Evolutionary conservation across 2,797 vertebrate species (phyloP).

Genomic region (Nannoperca obscura): DNA sequence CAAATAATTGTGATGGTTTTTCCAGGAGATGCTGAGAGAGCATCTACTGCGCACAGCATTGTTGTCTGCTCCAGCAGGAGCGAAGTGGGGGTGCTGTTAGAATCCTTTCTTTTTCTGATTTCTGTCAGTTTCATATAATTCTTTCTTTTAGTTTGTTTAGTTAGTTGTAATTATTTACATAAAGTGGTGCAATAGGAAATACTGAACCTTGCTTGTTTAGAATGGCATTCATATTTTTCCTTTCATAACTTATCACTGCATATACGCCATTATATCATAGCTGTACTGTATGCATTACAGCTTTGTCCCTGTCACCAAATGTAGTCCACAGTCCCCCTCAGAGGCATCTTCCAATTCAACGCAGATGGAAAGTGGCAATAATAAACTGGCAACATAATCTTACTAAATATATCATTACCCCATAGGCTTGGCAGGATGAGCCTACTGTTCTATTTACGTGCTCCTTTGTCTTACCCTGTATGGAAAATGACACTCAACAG

Average conservation of each 20-base stretch:
- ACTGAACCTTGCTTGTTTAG: background rate
- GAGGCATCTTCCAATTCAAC: conserved; percentile 69
- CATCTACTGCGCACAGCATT: conserved; percentile 31
- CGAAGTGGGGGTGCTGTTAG: conserved; percentile 4
- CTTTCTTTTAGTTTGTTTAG: conserved; percentile 7
- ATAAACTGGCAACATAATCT: conserved; percentile 72
- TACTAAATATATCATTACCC: conserved; percentile 81
- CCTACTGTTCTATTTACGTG: conserved; percentile 65
- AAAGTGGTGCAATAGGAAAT: background rate
- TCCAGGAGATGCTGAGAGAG: conserved; percentile 54
- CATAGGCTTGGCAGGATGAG: conserved; percentile 69
- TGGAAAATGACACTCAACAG: conserved; percentile 54
- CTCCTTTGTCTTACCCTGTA: conserved; percentile 51
- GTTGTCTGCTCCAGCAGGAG: conserved; percentile 30
- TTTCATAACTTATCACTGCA: conserved; percentile 9
- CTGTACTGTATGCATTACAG: conserved; percentile 20
- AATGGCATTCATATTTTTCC: background rate
- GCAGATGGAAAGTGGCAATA: conserved; percentile 80
- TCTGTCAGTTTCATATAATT: background rate
- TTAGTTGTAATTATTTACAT: background rate
- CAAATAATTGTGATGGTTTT: conserved; percentile 55
- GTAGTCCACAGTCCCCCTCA: conserved; percentile 67
- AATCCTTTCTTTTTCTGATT: conserved; percentile 17
- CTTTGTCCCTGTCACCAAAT: conserved; percentile 54
- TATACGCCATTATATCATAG: conserved; percentile 20